These are phyloP conservation scores for Scalopus aquaticus DNA, from an alignment of 2,113 vertebrate genomes.

Conservation along the genomic window DNA sequence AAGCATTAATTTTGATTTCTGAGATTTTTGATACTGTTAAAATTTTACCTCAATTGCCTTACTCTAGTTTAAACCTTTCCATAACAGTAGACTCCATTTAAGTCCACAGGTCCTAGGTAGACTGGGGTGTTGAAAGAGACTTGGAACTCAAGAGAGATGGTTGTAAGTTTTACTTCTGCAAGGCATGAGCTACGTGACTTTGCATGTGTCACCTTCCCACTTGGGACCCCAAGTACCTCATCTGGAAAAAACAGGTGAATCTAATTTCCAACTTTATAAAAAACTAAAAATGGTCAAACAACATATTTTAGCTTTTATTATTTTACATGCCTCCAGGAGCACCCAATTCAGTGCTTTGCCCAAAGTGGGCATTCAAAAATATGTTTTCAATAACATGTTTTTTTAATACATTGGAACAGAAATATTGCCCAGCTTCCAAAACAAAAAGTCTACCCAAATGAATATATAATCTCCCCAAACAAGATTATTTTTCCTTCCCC, in stretches of 20 bases:
- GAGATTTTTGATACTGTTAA: background rate
- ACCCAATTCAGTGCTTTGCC: background rate
- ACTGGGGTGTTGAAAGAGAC: background rate
- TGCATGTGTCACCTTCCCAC: background rate
- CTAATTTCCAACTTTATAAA: background rate
- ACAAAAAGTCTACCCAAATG: background rate
- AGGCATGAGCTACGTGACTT: background rate
- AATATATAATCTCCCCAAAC: slow-evolving; percentile 28
- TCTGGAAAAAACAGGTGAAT: background rate
- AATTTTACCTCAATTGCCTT: background rate
- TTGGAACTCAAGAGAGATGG: background rate
- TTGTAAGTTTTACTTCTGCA: background rate
- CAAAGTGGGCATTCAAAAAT: background rate
- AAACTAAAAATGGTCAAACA: background rate
- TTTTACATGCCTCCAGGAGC: background rate
- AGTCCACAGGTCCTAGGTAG: background rate
- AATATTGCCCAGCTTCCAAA: background rate
- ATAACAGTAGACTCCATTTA: background rate
- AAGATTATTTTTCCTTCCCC: background rate
- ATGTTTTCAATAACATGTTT: background rate
- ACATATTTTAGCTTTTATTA: background rate
- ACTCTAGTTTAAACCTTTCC: background rate
- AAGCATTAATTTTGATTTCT: background rate
- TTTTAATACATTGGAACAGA: background rate
- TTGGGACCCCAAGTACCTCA: background rate